Evolutionary conservation across 30 jellyfish, hydroid and myxozoan genomes (phyloP).

Genomic region (Sanderia malayensis): DNA sequence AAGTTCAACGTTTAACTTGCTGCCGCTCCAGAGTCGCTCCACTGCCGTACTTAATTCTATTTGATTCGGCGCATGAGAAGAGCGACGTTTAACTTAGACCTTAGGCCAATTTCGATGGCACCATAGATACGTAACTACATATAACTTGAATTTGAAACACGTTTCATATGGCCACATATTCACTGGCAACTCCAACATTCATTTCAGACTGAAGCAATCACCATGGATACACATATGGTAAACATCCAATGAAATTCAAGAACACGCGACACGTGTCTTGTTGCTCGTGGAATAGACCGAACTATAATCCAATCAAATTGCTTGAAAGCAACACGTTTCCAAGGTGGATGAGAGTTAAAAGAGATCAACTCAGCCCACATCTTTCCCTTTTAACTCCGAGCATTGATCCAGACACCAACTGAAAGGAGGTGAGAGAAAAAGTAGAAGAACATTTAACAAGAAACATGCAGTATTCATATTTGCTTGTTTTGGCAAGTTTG

Average conservation of each 20-base stretch:
- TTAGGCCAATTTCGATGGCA: too few species aligned
- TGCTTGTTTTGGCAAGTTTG: constrained; percentile 19
- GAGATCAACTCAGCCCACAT: background rate
- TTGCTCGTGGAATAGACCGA: constrained; percentile 18
- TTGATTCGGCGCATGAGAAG: too few species aligned
- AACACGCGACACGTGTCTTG: constrained; percentile 30
- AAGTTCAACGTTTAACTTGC: too few species aligned
- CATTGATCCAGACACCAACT: too few species aligned
- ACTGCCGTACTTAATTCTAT: too few species aligned
- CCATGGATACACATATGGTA: background rate
- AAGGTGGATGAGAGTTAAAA: background rate
- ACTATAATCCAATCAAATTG: constrained; percentile 22
- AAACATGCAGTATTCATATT: background rate
- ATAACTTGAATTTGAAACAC: too few species aligned
- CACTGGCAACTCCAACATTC: background rate
- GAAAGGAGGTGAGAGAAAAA: too few species aligned
- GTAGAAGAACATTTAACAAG: too few species aligned
- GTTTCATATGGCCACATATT: background rate
- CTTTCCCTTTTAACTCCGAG: constrained; percentile 24
- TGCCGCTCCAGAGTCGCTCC: too few species aligned
- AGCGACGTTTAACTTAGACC: too few species aligned
- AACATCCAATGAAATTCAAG: constrained; percentile 11
- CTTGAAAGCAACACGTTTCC: constrained; percentile 3
- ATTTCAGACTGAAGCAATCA: background rate
- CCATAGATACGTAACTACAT: too few species aligned